These are phyloP conservation scores for Cetonia aurata DNA, from an alignment of 2,888 invertebrate genomes.

Conservation along the genomic window DNA sequence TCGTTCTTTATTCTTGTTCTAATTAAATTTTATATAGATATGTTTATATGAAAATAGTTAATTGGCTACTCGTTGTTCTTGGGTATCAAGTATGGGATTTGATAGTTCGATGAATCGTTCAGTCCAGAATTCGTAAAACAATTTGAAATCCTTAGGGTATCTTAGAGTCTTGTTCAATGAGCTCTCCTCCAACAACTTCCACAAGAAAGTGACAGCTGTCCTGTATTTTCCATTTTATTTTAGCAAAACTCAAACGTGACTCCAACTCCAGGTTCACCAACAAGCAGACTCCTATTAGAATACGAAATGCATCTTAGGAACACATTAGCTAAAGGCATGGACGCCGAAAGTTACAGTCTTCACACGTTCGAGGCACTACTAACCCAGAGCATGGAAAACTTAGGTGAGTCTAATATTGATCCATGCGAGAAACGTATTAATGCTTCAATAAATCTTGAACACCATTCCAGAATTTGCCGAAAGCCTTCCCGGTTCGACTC, in stretches of 20 bases:
- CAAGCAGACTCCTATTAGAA: conserved; percentile 86
- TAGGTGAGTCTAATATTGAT: conserved; percentile 73
- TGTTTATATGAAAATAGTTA: too few species aligned
- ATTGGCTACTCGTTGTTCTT: too few species aligned
- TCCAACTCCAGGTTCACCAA: conserved; percentile 85
- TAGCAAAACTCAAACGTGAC: conserved; percentile 75
- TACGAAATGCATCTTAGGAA: conserved; percentile 95
- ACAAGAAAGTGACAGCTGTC: too few species aligned
- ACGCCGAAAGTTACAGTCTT: conserved; percentile 93
- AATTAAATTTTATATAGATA: too few species aligned
- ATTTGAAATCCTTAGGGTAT: too few species aligned
- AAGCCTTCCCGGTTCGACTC: conserved; percentile 85
- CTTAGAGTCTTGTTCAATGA: too few species aligned
- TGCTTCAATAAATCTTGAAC: neutral
- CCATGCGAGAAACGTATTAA: neutral
- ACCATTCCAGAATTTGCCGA: conserved; percentile 83
- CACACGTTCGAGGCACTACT: conserved; percentile 94
- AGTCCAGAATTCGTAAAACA: too few species aligned
- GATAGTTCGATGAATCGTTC: too few species aligned
- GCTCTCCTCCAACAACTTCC: too few species aligned
- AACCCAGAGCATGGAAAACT: conserved; percentile 95
- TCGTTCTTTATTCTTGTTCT: too few species aligned
- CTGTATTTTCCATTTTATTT: too few species aligned
- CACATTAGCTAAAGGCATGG: conserved; percentile 94
- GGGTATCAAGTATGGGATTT: too few species aligned